Base-by-base conservation (phyloP, 2,113 vertebrate species). In the Pteronura brasiliensis region DNA sequence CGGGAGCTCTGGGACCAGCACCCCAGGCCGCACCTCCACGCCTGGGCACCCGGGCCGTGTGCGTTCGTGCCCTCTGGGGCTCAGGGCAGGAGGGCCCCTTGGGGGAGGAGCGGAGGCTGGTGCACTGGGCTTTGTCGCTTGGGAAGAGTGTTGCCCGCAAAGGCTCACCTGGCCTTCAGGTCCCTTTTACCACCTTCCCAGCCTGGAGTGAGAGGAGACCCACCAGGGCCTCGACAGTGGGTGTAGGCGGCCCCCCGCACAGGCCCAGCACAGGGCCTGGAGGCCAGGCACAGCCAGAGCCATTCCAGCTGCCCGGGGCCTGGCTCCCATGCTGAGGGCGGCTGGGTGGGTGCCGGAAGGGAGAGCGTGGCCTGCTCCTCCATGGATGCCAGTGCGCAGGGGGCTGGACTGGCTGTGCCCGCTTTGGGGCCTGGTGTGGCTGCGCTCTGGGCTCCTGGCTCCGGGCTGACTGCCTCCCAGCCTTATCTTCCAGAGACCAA, bases 371-470 rank as follows among this genome's bases (percentile, higher is more conserved):
- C 39, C 34, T 9, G 23, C 61, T 15, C 25, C 59, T 39, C 18
- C 34, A 2, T 6, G 18, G 59, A 11, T 25, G 4, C 36, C 5
- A 17, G 52, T 6, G 59, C 4, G 11, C 4, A 21, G 8, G 0
- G 80, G 12, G 21, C 20, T 15, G 52, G n/a, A 5, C 55, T 55
- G 49, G 49, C 49, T 52, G 49, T 52, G 52, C 52, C 52, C 17
- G 52, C 52, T 55, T 55, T 55, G 52, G 52, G 14, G 17, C 52
- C 52, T 17, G 52, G 17, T 55, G 52, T 55, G 52, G 52, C 52
- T 55, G 52, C 10, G 52, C 52, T 55, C 52, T 17, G 52, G 52
- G 52, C 52, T 55, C 52, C 52, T 18, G 15, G 52, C 52, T 55
- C 52, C 17, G 17, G 52, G 52, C 52, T 55, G 17, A 1, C 52